Evolutionary conservation across 2,113 vertebrate genomes (phyloP), one percentile per base, ranked within the genome.

Genomic region (Stigmatopora argus): DNA sequence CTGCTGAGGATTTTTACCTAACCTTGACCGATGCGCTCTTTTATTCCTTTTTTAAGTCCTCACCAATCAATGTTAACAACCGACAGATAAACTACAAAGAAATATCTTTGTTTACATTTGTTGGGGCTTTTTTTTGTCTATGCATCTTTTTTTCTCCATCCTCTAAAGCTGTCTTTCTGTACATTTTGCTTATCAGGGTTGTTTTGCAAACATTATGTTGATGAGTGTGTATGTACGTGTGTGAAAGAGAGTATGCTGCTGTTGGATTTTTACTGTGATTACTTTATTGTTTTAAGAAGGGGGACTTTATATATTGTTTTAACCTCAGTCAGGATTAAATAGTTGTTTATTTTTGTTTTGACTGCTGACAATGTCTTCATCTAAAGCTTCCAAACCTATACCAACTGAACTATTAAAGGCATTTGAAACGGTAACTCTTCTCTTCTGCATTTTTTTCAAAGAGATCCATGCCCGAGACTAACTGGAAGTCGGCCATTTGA

Each of bases 331-430:
- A 7, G 73, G 62, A 79, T 85, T 60, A 69, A 81, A 74, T 82
- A 65, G 80, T 86, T 80, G 65, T 85, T 87, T 73, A 7, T 64
- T 85, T 86, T 84, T 78, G 70, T 83, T 56, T 80, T 76, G 83
- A 86, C 81, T 88, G 84, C 87, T 88, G 79, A 86, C 81, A 79
- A 83, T 87, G 83, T 89, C 78, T 86, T 82, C 78, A 89, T 80
- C 85, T 83, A 86, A 90, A 89, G 90, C 90, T 89, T 91, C 88
- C 90, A 90, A 92, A 89, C 83, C 83, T 89, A 84, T 89, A 89
- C 84, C 83, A 88, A 87, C 82, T 89, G 87, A 89, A 89, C 85
- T 85, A 91, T 90, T 90, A 92, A 92, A 86, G 80, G 86, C 79
- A 86, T 87, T 90, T 86, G 83, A 87, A 88, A 87, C 75, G 55